Evolutionary conservation across 2,797 vertebrate genomes (phyloP), one percentile per base, ranked within the genome.

Genomic region (Sebastiscus tertius): DNA sequence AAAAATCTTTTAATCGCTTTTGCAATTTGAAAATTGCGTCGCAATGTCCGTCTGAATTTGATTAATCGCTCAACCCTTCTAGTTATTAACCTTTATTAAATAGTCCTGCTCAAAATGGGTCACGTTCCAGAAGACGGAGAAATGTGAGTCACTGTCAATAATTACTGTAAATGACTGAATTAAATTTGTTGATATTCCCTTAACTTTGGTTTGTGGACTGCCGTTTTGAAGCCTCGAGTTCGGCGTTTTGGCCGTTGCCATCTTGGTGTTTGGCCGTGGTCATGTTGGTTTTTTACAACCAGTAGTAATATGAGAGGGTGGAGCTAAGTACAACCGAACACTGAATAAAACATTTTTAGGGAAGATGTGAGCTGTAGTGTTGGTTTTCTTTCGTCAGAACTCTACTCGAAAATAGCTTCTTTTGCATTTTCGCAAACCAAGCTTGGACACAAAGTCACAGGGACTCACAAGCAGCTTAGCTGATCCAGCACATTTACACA

Each of bases 81-180:
- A 56, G 24, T 58, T 58, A 27, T 58, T 58, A 58, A 58, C 12
- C 12, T 16, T 8, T 26, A 56, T 24, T 24, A 22, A 55, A 54
- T n/a, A 56, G 55, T 56, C 22, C 24, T 14, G 24, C 11, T 46
- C 42, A 46, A 46, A 46, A 46, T 46, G 42, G 42, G 42, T 18
- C 16, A 0, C 16, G 16, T 18, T 46, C 42, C 42, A 46, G 42
- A 46, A 46, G 42, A 46, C 16, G 42, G 16, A 46, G 42, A 46
- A 46, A 8, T 16, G 0, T 0, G 42, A 46, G 42, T 46, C 16
- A 46, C 0, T 3, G 16, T 46, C 42, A 46, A 46, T 46, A 8
- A 46, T 42, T 42, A 42, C 6, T 42, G 39, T 42, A 42, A 42
- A 42, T 42, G 14, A 42, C 39, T 46, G 42, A 46, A 18, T 18